Percentiles rank a stretch among this genome's conserved stretches.
Evolutionary conservation across 1,140 invertebrate species (phyloP).

Genomic region (Drosophila truncata): DNA sequence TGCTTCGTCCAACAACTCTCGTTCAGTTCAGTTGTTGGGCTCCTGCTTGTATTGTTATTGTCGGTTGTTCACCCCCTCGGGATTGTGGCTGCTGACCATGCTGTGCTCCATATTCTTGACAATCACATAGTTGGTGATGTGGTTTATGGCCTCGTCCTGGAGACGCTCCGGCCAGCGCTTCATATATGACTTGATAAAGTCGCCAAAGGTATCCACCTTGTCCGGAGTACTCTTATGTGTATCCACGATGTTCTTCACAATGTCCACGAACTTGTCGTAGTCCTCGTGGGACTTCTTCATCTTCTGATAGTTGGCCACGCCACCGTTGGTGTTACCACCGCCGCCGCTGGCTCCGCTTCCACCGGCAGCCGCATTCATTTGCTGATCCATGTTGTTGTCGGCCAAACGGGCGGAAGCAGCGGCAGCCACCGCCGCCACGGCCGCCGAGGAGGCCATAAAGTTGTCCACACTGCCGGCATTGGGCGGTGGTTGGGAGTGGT

Average conservation of each 20-base stretch:
- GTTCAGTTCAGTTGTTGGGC: conserved; percentile 74
- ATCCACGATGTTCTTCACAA: conserved; percentile 84
- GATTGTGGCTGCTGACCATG: conserved; percentile 72
- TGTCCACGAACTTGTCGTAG: conserved; percentile 83
- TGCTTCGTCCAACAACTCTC: conserved; percentile 74
- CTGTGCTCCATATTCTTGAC: conserved; percentile 85
- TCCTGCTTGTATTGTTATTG: conserved; percentile 84
- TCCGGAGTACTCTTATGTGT: conserved; percentile 80
- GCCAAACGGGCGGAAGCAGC: conserved; percentile 76
- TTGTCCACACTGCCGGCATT: conserved; percentile 79
- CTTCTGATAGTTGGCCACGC: conserved; percentile 80
- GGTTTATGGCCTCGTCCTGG: conserved; percentile 84
- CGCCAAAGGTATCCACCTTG: conserved; percentile 80
- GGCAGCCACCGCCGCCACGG: conserved; percentile 79
- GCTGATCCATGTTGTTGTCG: conserved; percentile 78
- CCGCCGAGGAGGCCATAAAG: conserved; percentile 81
- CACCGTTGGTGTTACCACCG: conserved; percentile 76
- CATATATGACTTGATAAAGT: conserved; percentile 84
- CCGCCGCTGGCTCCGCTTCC: conserved; percentile 65
- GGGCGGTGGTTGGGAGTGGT: conserved; percentile 81
- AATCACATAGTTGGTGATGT: conserved; percentile 83
- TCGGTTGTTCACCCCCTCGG: conserved; percentile 73
- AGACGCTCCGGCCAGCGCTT: conserved; percentile 81
- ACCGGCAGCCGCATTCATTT: conserved; percentile 67
- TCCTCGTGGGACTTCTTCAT: conserved; percentile 84